Base-by-base conservation (phyloP, 2,113 vertebrate species). In the Puma concolor region DNA sequence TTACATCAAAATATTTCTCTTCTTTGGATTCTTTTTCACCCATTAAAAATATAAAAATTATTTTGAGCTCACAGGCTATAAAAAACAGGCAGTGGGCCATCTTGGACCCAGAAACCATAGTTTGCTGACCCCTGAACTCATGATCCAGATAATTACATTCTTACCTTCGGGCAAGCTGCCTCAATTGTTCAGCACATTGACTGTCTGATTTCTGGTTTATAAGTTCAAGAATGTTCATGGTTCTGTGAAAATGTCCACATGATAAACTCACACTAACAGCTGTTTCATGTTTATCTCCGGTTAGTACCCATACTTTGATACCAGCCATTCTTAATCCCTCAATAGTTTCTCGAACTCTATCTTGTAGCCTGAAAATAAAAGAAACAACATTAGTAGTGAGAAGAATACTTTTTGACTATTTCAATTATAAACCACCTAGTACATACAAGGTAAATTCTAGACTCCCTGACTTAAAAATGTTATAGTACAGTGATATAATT, bases 281-380 rank as follows among this genome's bases (percentile, higher is more conserved):
- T 0, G 99, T 99, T 97, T 99, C 99, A 0, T 99, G 99, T 98
- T 99, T 99, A 98, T 99, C 99, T 52, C 99, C 99, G 3, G 99
- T 99, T 97, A 99, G 99, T 86, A 99, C 99, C 99, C 99, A 99
- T 29, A 99, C 99, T 99, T 99, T 99, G 98, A 99, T 99, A 76
- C 99, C 99, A 69, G 99, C 99, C 98, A 99, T 97, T 31, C 99
- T 99, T 91, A 99, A 98, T 1, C 99, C 99, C 98, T 99, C 99
- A 80, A 99, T 99, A 4, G 99, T 99, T 98, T 99, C 99, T 98
- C 99, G 99, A 87, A 99, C 99, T 98, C 99, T 99, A 85, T 99
- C 99, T 98, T 99, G 99, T 76, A 99, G 99, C 84, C 99, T 99
- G 93, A 91, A 98, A 98, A 97, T 12, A 96, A 98, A 86, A 98